Evolutionary conservation across 2,113 vertebrate genomes (phyloP).

Genomic region (Hippocampus comes): DNA sequence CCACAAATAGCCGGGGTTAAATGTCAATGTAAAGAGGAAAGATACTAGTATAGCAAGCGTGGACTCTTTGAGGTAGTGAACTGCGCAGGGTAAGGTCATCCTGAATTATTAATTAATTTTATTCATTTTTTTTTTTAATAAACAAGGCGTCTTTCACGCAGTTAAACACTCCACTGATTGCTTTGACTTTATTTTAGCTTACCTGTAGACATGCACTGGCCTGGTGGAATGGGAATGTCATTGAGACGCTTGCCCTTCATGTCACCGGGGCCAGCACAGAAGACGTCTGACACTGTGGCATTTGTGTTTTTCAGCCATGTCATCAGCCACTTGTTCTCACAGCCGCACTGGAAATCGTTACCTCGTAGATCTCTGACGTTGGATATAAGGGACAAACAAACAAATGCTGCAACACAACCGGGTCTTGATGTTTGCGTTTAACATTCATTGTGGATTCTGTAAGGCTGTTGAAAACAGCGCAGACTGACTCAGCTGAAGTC

Average conservation of each 20-base stretch:
- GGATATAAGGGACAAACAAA: constrained; percentile 1
- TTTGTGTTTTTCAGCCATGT: constrained; percentile 96
- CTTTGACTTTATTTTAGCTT: constrained; percentile 19
- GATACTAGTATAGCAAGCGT: neutral
- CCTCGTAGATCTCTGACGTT: constrained; percentile 88
- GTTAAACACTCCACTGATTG: neutral
- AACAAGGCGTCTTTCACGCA: neutral
- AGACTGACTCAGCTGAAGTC: constrained; percentile 45
- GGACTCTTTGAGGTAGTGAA: neutral
- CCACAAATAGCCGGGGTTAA: too few relatives aligned
- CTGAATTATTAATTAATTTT: constrained; percentile 42
- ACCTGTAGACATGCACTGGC: constrained; percentile 93
- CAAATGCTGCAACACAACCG: neutral
- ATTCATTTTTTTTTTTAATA: constrained; percentile 19
- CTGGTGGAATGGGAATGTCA: constrained; percentile 83
- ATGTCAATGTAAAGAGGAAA: neutral
- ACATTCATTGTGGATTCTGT: neutral
- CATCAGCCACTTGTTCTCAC: constrained; percentile 96
- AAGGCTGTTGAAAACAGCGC: constrained; percentile 20
- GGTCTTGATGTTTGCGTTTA: neutral
- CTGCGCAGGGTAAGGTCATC: neutral
- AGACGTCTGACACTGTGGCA: constrained; percentile 89
- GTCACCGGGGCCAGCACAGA: constrained; percentile 83
- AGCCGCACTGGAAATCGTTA: constrained; percentile 92
- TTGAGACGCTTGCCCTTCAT: constrained; percentile 92